Conservation (phyloP, 2,888 invertebrate genomes). For the Dicyrtomina minuta region DNA sequence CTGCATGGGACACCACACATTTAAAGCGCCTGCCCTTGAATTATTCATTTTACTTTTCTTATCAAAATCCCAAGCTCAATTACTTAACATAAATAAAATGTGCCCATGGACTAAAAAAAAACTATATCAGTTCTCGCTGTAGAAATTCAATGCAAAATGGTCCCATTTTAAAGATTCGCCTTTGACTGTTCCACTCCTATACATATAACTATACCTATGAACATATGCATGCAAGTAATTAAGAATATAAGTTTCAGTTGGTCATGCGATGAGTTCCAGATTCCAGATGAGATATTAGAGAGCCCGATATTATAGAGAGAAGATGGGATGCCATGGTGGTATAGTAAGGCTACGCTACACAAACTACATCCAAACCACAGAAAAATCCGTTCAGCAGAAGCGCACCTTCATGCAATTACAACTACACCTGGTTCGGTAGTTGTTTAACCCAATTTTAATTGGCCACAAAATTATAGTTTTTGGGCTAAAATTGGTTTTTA, state of each 20-base stretch:
- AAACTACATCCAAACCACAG: too few species aligned
- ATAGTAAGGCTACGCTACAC: too few species aligned
- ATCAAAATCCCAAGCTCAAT: slow-evolving; percentile 2
- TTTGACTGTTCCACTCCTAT: slow-evolving; percentile 7
- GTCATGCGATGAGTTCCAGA: not conserved
- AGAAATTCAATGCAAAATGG: too few species aligned
- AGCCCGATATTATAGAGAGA: not conserved
- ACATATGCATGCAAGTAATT: not conserved
- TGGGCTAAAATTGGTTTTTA: too few species aligned
- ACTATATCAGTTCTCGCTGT: too few species aligned
- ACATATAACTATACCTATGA: not conserved
- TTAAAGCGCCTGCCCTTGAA: slow-evolving; percentile 22
- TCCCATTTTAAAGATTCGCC: not conserved
- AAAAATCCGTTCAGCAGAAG: too few species aligned
- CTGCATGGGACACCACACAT: not conserved
- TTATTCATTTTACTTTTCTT: slow-evolving; percentile 9
- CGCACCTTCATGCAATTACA: too few species aligned
- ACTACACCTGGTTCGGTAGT: too few species aligned
- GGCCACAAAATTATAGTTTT: too few species aligned
- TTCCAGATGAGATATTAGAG: not conserved
- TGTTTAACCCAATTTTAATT: too few species aligned
- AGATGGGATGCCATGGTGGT: too few species aligned
- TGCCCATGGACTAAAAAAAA: not conserved
- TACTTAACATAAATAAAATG: not conserved
- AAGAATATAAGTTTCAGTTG: not conserved